These are phyloP conservation scores for Aphelocoma coerulescens DNA, from an alignment of 2,113 vertebrate genomes.

Conservation along the genomic window DNA sequence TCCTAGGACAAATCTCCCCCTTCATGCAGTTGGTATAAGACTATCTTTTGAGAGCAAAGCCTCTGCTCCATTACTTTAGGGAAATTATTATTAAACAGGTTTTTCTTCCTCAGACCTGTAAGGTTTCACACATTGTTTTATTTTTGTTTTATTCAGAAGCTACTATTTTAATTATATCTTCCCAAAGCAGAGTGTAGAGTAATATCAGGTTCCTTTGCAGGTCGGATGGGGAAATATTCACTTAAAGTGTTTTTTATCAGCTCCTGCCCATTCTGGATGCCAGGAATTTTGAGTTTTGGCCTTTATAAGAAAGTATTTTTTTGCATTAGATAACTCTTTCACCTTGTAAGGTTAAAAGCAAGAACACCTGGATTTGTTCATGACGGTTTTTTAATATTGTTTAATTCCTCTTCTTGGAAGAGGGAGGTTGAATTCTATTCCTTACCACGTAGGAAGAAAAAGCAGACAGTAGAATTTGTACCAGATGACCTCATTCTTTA, in stretches of 20 bases:
- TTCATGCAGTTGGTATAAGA: neutral
- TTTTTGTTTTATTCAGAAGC: neutral
- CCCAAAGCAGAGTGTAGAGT: neutral
- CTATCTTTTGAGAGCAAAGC: neutral
- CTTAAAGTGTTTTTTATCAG: slow-evolving; percentile 12
- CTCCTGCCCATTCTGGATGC: neutral
- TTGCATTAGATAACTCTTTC: neutral
- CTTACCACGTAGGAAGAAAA: neutral
- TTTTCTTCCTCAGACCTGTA: neutral
- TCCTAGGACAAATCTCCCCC: neutral
- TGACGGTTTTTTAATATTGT: neutral
- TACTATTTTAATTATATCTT: slow-evolving; percentile 7
- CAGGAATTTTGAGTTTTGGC: slow-evolving; percentile 6
- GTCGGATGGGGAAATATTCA: slow-evolving; percentile 18
- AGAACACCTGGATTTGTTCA: neutral
- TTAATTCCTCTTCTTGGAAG: neutral
- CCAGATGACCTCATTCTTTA: neutral
- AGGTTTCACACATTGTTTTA: neutral
- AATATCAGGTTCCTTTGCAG: neutral
- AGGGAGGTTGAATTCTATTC: neutral
- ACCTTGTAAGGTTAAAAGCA: neutral
- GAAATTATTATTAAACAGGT: neutral
- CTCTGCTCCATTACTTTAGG: neutral
- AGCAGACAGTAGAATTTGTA: neutral
- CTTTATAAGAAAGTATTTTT: neutral